These are phyloP conservation scores for Drosophila kanekoi DNA, from an alignment of 2,888 invertebrate species.

Conservation along the genomic window DNA sequence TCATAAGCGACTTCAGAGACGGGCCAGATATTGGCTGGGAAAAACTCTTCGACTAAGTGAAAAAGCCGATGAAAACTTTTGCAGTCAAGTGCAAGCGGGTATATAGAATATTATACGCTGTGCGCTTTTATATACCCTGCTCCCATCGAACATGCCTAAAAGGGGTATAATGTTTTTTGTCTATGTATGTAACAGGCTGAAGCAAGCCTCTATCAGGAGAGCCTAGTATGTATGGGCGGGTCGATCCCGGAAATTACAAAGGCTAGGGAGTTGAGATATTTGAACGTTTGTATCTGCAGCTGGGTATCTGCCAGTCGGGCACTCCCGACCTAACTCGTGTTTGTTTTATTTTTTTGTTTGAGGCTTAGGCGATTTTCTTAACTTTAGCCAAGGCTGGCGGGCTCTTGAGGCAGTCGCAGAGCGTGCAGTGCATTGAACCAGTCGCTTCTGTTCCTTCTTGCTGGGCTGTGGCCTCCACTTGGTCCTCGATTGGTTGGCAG, in stretches of 20 bases:
- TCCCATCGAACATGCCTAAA: too few relatives aligned
- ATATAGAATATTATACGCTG: constrained; percentile 58
- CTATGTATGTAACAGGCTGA: too few relatives aligned
- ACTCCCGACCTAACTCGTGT: not conserved
- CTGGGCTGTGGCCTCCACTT: constrained; percentile 11
- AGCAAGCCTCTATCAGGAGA: too few relatives aligned
- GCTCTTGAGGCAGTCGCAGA: constrained; percentile 26
- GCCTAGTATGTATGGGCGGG: too few relatives aligned
- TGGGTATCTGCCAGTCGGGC: too few relatives aligned
- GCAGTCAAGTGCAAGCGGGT: constrained; percentile 53
- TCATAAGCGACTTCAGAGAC: constrained; percentile 39
- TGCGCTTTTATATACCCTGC: constrained; percentile 9
- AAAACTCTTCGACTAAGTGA: constrained; percentile 37
- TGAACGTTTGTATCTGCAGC: too few relatives aligned
- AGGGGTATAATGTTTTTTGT: too few relatives aligned
- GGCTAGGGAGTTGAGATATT: too few relatives aligned
- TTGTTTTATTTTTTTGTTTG: constrained; percentile 23
- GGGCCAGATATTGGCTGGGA: constrained; percentile 33
- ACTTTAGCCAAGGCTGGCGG: constrained; percentile 50
- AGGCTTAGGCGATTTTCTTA: constrained; percentile 67
- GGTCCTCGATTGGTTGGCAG: constrained; percentile 65
- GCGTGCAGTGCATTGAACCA: constrained; percentile 72
- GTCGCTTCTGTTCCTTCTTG: constrained; percentile 20
- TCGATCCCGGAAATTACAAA: too few relatives aligned
- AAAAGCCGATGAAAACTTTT: constrained; percentile 67